phyloP scores from a whole-genome alignment of 1,140 invertebrate species.

The Saxidomus purpurata region DNA sequence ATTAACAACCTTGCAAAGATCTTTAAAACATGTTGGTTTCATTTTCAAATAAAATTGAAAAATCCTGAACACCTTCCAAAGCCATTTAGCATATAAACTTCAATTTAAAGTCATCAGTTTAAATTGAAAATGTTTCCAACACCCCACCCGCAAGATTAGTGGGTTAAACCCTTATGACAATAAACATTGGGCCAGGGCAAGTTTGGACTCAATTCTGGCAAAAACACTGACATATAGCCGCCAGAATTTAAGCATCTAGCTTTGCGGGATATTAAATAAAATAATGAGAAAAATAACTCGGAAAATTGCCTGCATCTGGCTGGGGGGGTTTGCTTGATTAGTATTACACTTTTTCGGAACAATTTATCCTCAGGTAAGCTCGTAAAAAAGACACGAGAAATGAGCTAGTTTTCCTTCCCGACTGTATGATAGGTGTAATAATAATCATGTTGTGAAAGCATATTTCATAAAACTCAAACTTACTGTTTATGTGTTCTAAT shows the following conservation, averaged over 20 bases:
- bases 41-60: constrained; percentile 1
- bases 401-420: neutral
- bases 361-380: neutral
- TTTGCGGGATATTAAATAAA: constrained; percentile 12
- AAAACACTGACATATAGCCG: neutral
- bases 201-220: neutral
- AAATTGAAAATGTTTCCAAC: neutral
- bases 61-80: neutral
- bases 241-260: neutral
- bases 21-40: neutral
- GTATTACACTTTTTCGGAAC: constrained; percentile 8
- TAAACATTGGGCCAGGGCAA: constrained; percentile 8
- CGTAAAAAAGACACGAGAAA: constrained; percentile 4
- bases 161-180: neutral
- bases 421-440: neutral
- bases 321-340: constrained; percentile 22
- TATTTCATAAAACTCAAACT: neutral
- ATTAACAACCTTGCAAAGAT: neutral
- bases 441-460: neutral
- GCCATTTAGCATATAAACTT: neutral
- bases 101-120: constrained; percentile 19
- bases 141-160: constrained; percentile 26
- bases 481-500: no score
- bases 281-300: constrained; percentile 22
- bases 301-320: constrained; percentile 21